phyloP scores from a whole-genome alignment of 2,888 invertebrate species.

The Mythimna albipuncta region DNA sequence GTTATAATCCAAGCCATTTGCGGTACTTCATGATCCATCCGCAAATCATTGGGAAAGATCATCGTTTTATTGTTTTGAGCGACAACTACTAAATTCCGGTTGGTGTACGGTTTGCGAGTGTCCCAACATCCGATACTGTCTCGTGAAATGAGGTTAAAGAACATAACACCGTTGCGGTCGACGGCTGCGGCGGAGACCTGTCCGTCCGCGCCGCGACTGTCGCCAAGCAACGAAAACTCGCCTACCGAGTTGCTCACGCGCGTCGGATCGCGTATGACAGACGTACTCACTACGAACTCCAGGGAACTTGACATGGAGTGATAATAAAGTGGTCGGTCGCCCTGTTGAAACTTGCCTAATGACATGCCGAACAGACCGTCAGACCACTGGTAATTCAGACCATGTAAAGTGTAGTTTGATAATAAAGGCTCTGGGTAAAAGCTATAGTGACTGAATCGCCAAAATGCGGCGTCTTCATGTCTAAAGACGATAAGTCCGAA shows the following conservation, averaged over 20 bases:
- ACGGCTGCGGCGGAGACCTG: slow-evolving; percentile 95
- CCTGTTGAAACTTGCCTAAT: slow-evolving; percentile 90
- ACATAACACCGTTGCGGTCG: slow-evolving; percentile 94
- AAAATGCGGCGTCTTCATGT: slow-evolving; percentile 90
- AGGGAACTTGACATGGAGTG: slow-evolving; percentile 96
- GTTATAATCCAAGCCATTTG: slow-evolving; percentile 95
- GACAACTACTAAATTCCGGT: slow-evolving; percentile 92
- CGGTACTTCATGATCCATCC: slow-evolving; percentile 93
- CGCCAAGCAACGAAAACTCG: slow-evolving; percentile 85
- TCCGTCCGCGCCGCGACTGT: slow-evolving; percentile 91
- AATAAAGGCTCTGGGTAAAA: slow-evolving; percentile 94
- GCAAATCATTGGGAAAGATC: slow-evolving; percentile 95
- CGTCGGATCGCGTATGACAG: slow-evolving; percentile 92
- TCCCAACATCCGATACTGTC: slow-evolving; percentile 96
- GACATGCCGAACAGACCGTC: slow-evolving; percentile 95
- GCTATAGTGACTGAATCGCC: slow-evolving; percentile 92
- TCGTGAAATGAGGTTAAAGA: slow-evolving; percentile 94
- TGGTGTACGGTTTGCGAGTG: slow-evolving; percentile 93
- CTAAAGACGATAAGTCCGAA: slow-evolving; percentile 92
- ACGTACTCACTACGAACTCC: slow-evolving; percentile 94
- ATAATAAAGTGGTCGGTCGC: slow-evolving; percentile 93
- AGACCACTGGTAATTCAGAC: slow-evolving; percentile 95
- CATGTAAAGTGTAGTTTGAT: slow-evolving; percentile 94
- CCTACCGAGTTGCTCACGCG: slow-evolving; percentile 80
- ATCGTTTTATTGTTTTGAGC: slow-evolving; percentile 92